Conservation (phyloP, 1,140 invertebrate species). For the Hypothenemus hampei region DNA sequence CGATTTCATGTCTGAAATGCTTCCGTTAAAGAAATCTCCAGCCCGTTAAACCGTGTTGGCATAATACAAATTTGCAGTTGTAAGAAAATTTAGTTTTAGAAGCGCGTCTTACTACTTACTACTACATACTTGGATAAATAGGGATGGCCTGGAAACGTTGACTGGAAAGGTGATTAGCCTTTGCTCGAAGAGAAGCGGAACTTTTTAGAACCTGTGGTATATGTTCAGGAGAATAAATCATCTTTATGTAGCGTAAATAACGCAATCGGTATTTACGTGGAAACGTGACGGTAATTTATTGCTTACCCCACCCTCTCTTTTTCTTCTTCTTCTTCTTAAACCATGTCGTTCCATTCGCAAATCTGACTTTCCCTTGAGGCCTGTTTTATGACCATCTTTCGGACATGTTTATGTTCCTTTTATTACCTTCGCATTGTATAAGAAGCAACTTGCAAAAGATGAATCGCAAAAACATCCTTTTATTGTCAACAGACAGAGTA, state of each 20-base stretch:
- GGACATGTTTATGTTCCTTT: slow-evolving; percentile 1
- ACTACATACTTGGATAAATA: no score
- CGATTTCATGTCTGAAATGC: no score
- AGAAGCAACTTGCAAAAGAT: no score
- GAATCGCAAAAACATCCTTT: no score
- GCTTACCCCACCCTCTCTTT: neutral
- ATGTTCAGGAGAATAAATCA: slow-evolving; percentile 1
- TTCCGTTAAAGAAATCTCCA: slow-evolving; percentile 2
- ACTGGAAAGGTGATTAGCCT: no score
- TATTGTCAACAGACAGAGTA: no score
- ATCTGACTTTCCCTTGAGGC: neutral
- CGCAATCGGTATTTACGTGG: slow-evolving; percentile 1
- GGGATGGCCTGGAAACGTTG: no score
- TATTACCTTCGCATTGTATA: neutral
- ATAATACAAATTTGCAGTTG: neutral
- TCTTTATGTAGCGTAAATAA: neutral
- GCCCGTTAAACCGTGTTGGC: neutral
- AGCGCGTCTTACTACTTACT: no score
- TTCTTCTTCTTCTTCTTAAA: neutral
- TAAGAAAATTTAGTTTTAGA: no score
- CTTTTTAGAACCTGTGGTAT: no score
- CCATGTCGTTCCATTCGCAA: neutral
- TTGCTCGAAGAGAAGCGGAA: no score
- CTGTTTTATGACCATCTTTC: neutral
- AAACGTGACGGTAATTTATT: slow-evolving; percentile 2